Base-by-base conservation (phyloP, 2,113 vertebrate species). In the Oryzias melastigma region DNA sequence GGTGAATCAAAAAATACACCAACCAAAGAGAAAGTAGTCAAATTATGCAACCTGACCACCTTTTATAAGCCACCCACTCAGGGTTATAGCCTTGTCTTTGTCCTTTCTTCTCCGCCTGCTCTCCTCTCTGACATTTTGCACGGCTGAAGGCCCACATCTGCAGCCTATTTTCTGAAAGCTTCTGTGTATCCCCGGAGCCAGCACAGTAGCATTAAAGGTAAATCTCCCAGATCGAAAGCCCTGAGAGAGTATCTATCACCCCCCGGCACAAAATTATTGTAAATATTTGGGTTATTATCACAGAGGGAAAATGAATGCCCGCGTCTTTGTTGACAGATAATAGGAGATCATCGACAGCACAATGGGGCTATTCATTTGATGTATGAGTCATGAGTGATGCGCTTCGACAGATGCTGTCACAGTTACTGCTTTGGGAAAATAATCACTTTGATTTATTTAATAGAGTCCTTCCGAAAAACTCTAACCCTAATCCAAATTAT, bases 151-250 rank as follows among this genome's bases (percentile, higher is more conserved):
- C 72, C 68, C 58, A 88, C 90, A 91, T 92, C 88, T 91, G 88
- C 52, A 80, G 78, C 65, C 87, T 73, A 85, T 91, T 88, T 87
- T 54, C 55, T 0, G 17, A 61, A 57, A 53, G 68, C 73, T 85
- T 84, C 81, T 80, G 79, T 86, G 80, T 73, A 71, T 81, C 67
- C 20, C 57, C 72, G 15, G 44, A 65, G 81, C 78, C 83, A 83
- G 71, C 71, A 90, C 88, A 86, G 87, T 90, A 87, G 85, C 85
- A 72, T 84, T 78, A 83, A 72, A 87, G 65, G 73, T 84, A 84
- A 84, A 87, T 84, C 78, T 77, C 50, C 55, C 53, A 55, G 70
- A 80, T 62, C 76, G 52, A 62, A 73, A 63, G 66, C 46, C 62
- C 51, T 20, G 57, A 57, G 71, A 74, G 68, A 77, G 69, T 46